A percentile compares a stretch with the other conserved stretches of the same genome.
These are phyloP conservation scores for Prionailurus viverrinus DNA, from an alignment of 2,113 vertebrate species.

Conservation along the genomic window DNA sequence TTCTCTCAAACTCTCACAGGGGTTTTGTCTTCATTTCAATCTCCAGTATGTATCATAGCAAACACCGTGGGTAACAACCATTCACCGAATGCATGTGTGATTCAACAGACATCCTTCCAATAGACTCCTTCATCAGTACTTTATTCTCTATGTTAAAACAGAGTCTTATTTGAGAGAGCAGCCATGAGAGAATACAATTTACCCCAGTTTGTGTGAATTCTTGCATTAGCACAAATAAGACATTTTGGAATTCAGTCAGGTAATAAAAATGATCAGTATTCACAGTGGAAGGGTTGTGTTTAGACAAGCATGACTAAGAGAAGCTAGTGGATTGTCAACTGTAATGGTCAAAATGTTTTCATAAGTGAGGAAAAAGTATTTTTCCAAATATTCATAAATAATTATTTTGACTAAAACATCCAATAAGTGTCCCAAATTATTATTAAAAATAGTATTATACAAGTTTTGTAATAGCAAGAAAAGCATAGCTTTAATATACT, in stretches of 20 bases:
- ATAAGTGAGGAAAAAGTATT: not conserved
- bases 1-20: not conserved
- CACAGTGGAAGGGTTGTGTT: not conserved
- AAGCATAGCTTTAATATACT: constrained; percentile 42
- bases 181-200: constrained; percentile 2
- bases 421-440: not conserved
- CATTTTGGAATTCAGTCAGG: constrained; percentile 45
- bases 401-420: constrained; percentile 45
- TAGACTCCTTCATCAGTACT: not conserved
- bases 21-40: not conserved
- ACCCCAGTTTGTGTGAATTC: not conserved
- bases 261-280: constrained; percentile 46
- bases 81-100: not conserved
- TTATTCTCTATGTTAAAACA: not conserved
- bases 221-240: constrained; percentile 1
- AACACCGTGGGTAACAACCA: not conserved
- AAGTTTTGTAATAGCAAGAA: constrained; percentile 9
- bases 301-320: constrained; percentile 39
- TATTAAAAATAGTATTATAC: constrained; percentile 29
- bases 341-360: not conserved
- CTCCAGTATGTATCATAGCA: not conserved
- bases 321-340: not conserved
- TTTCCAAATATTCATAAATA: not conserved
- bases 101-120: not conserved
- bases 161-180: not conserved